Base-by-base conservation (phyloP, 2,888 invertebrate species). In the Acronicta aceris region DNA sequence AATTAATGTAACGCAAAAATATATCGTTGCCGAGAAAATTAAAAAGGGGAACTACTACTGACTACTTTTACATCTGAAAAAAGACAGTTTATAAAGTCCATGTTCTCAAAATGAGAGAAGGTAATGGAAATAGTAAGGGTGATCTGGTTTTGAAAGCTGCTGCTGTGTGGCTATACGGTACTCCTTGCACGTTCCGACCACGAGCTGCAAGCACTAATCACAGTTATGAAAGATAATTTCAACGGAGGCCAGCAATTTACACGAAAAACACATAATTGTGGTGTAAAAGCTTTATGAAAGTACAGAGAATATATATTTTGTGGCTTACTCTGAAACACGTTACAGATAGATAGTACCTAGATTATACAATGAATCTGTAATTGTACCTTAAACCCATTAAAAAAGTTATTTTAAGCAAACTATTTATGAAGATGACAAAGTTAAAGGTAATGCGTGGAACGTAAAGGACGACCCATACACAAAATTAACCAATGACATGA, bases 211-310 rank as follows among this genome's bases (percentile, higher is more conserved):
- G 59, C 56, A 67, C 71, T 71, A 71, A 71, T 71, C 56, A 67
- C 71, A 71, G 71, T 59, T 71, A 71, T 71, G 59, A 62, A 62
- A 71, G 62, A 66, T 71, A 71, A 71, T 67, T 71, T 25, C 56
- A 71, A 61, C 55, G 58, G 62, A 66, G 71, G 55, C 71, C 33
- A 25, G 62, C 66, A 71, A 71, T 71, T 71, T 71, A 66, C 71
- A 71, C 71, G 71, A 71, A 71, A 71, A 66, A 59, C 57, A 53
- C 55, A 60, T 66, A 62, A 71, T 66, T 53, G 66, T 52, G 50
- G 62, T 62, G 55, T 62, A 71, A 71, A 71, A 61, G 61, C 61
- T 58, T 56, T 71, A 55, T 53, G 62, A 62, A 62, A 71, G 63
- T 49, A 51, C 52, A 25, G 54, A 52, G 50, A 65, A 53, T 45